Evolutionary conservation across 92 coral and sea anemone genomes (phyloP).

Genomic region (Virgularia gustaviana): DNA sequence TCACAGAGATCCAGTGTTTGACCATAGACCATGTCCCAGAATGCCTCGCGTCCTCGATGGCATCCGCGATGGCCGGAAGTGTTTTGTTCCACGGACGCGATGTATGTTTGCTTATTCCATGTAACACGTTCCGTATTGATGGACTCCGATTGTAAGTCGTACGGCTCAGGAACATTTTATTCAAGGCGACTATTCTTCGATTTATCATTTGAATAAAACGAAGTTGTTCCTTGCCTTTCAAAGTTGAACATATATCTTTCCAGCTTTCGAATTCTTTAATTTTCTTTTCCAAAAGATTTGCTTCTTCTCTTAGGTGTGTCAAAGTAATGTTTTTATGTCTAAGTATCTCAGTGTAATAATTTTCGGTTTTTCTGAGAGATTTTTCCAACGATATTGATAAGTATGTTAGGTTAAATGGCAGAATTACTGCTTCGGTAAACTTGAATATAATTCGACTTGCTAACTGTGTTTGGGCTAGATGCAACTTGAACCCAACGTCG

Average conservation of each 20-base stretch:
- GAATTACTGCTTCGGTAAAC: constrained; percentile 51
- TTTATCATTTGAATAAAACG: constrained; percentile 51
- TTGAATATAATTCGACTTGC: constrained; percentile 57
- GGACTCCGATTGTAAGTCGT: constrained; percentile 60
- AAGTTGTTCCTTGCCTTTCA: constrained; percentile 27
- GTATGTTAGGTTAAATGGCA: constrained; percentile 73
- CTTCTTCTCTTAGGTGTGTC: constrained; percentile 42
- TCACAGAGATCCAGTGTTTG: constrained; percentile 67
- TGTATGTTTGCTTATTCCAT: constrained; percentile 55
- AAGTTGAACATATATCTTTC: constrained; percentile 47
- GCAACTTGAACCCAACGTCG: constrained; percentile 79
- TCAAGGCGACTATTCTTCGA: constrained; percentile 64
- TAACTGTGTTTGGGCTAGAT: constrained; percentile 71
- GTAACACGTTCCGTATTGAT: constrained; percentile 62
- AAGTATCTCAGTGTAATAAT: constrained; percentile 22
- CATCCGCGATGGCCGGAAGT: constrained; percentile 71
- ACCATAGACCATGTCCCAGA: constrained; percentile 73
- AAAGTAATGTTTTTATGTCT: constrained; percentile 46
- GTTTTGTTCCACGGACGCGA: constrained; percentile 61
- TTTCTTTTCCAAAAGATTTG: constrained; percentile 45
- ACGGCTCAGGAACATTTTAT: constrained; percentile 69
- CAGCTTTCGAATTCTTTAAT: constrained; percentile 52
- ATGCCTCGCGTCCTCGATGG: constrained; percentile 52
- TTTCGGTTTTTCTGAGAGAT: constrained; percentile 25
- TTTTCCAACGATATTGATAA: constrained; percentile 39